These are phyloP conservation scores for Danio aesculapii DNA, from an alignment of 2,797 vertebrate genomes.

Conservation along the genomic window DNA sequence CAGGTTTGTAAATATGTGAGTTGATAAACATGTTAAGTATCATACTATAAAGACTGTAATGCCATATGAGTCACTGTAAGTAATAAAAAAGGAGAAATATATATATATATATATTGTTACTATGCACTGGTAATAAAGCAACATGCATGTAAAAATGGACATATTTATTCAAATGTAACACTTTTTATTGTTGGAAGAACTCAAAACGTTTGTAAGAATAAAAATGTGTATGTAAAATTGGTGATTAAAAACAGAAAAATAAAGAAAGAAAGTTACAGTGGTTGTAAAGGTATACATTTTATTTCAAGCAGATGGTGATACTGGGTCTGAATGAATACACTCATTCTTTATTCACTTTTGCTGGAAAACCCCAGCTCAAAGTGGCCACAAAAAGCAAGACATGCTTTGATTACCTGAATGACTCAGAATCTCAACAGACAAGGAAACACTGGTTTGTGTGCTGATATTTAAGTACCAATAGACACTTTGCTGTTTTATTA, in stretches of 20 bases:
- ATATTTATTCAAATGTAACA: not conserved
- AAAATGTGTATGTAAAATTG: no score
- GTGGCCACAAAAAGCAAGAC: not conserved
- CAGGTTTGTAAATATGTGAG: not conserved
- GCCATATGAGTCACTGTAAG: no score
- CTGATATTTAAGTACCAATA: not conserved
- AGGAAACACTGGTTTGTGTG: slow-evolving; percentile 7
- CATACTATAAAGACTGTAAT: no score
- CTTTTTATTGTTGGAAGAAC: no score
- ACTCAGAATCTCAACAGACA: slow-evolving; percentile 10
- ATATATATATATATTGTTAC: not conserved
- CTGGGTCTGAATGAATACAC: no score
- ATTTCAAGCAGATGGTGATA: no score
- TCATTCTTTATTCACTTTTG: not conserved
- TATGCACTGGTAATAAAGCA: not conserved
- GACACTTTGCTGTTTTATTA: not conserved
- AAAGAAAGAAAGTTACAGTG: not conserved
- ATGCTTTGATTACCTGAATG: slow-evolving; percentile 1
- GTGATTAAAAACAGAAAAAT: no score
- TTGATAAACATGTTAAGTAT: not conserved
- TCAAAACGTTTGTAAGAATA: no score
- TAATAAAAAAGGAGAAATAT: no score
- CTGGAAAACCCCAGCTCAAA: not conserved
- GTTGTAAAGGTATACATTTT: no score
- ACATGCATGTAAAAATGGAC: not conserved